Evolutionary conservation across 2,888 invertebrate genomes (phyloP).

Genomic region (Microctonus hyperodae): DNA sequence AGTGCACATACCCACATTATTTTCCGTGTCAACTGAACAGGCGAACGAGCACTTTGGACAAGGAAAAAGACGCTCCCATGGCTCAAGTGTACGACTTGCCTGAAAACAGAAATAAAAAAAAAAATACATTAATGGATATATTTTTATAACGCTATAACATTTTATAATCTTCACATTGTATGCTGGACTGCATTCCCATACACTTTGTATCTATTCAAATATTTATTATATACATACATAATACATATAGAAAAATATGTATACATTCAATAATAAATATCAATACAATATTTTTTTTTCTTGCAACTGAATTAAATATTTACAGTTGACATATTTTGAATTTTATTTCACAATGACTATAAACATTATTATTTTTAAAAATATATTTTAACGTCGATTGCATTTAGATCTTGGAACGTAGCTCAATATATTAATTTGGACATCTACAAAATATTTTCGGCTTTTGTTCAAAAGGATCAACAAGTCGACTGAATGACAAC

Average conservation of each 20-base stretch:
- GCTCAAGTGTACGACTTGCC: slow-evolving; percentile 58
- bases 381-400: too few relatives aligned
- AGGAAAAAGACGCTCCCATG: slow-evolving; percentile 54
- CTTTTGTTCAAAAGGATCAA: background rate
- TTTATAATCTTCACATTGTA: slow-evolving; percentile 5
- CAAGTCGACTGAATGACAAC: background rate
- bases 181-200: too few relatives aligned
- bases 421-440: background rate
- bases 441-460: background rate
- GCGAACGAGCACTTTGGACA: slow-evolving; percentile 60
- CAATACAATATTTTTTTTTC: background rate
- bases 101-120: slow-evolving; percentile 36
- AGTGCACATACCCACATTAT: slow-evolving; percentile 58
- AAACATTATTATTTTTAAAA: background rate
- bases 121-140: background rate
- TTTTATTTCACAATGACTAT: background rate
- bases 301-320: background rate
- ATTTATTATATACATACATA: too few relatives aligned
- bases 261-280: background rate
- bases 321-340: too few relatives aligned
- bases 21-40: slow-evolving; percentile 55
- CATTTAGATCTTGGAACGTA: slow-evolving; percentile 8
- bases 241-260: background rate
- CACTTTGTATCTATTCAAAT: too few relatives aligned
- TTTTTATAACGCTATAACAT: background rate